Base-by-base conservation (phyloP, 2,113 vertebrate species). In the Otis tarda region DNA sequence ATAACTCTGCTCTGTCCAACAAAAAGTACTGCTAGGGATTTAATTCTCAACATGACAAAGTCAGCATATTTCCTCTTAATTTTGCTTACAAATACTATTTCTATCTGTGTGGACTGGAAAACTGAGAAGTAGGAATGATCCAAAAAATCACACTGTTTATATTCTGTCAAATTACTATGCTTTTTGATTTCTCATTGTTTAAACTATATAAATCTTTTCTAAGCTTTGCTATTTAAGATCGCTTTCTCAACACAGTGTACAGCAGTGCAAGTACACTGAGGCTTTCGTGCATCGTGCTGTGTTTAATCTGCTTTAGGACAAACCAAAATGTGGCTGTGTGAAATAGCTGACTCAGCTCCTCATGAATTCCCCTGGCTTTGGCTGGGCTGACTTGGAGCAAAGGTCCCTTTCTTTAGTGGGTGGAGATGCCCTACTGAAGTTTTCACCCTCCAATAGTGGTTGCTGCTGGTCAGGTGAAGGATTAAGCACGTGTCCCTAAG, bases 21-120 rank as follows among this genome's bases (percentile, higher is more conserved):
- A 89, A 83, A 82, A 95, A 78, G 3, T 47, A 78, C 14, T 64
- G 25, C 31, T 81, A 56, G 35, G 24, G 33, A 82, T 94, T 94
- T 82, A 89, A 85, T 91, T 91, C 74, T 82, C 69, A 93, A 45
- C 25, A 87, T 52, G 39, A 64, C 49, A 64, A 9, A 52, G 83
- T 91, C 89, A 96, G 91, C 89, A 47, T 87, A 92, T 95, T 95
- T 89, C 14, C 16, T 94, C 27, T 35, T 79, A 85, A 87, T 84
- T 94, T 91, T 93, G 77, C 87, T 95, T 96, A 94, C 74, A 91
- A 82, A 84, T 45, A 73, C 33, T 73, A 52, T 92, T 95, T 95
- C 45, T 28, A 6, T 60, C 61, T 89, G 30, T 45, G 53, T 73
- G 41, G 30, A 87, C 30, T 68, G 33, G 49, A 11, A 91, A 95